A percentile compares a stretch with the other conserved stretches of the same genome.
Conservation (phyloP, 2,888 invertebrate species). For the Leistus spinibarbis region DNA sequence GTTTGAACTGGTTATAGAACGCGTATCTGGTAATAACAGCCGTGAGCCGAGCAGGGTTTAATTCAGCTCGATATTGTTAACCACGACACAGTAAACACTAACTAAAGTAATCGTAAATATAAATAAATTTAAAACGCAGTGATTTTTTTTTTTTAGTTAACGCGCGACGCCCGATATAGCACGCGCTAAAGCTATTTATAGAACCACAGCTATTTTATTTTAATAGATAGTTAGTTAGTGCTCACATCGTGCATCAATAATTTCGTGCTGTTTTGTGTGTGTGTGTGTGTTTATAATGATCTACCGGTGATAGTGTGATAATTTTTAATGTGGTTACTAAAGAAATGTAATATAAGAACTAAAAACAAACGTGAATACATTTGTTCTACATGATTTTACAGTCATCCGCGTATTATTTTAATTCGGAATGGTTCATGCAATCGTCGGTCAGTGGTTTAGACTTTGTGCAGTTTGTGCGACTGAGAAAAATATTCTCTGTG, state of each 20-base stretch:
- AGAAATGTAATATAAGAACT: conserved; percentile 24
- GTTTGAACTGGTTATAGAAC: conserved; percentile 54
- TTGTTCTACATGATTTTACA: conserved; percentile 27
- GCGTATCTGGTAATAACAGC: conserved; percentile 40
- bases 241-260: neutral
- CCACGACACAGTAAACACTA: neutral
- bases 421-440: conserved; percentile 34
- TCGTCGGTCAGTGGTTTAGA: conserved; percentile 14
- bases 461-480: conserved; percentile 29
- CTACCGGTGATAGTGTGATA: conserved; percentile 22
- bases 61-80: conserved; percentile 23
- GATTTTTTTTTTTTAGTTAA: neutral
- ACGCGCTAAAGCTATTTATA: neutral
- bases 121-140: neutral
- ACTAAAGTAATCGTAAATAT: neutral
- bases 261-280: neutral
- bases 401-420: conserved; percentile 6
- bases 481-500: conserved; percentile 28
- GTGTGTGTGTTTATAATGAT: conserved; percentile 24
- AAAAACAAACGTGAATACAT: neutral
- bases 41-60: conserved; percentile 33
- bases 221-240: neutral
- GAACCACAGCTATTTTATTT: neutral
- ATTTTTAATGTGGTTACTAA: neutral
- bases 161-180: neutral